Evolutionary conservation across 2,888 invertebrate genomes (phyloP), one percentile per base, ranked within the genome.

Genomic region (Hirtodrosophila cameraria): DNA sequence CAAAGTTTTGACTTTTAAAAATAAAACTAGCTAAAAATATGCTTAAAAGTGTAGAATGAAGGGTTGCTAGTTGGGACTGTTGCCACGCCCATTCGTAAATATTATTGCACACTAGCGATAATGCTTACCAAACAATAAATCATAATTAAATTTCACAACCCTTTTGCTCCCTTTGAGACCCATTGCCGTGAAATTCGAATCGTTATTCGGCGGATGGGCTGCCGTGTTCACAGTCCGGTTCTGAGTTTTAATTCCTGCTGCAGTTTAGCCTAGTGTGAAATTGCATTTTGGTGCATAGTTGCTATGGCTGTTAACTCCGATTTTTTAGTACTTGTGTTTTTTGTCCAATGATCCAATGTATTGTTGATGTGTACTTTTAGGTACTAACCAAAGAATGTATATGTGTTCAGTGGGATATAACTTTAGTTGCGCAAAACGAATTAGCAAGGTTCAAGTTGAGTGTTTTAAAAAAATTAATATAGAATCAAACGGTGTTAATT

Each of bases 61-160:
- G 27, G 43, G 12, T 41, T 4, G 11, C 41, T 15, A 28, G 1
- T 23, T 38, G 33, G 25, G 12, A 45, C 4, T 7, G 5, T 18
- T 18, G 18, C 16, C 9, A 16, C 16, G 20, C 13, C 25, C n/a
- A 23, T 6, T 38, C 18, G 20, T 33, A 35, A 15, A 38, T 6
- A 27, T 8, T 20, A 20, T 4, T 12, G 5, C 13, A 45, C 16
- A 43, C n/a, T 23, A 27, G 13, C 6, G 43, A 45, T 31, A 48
- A 41, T 38, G 30, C 59, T 46, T 30, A 35, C 48, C 42, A 23
- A 31, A 53, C 59, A 33, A 78, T 80, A 85, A 85, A 85, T 85
- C 79, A 80, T 82, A 82, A 80, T 80, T 82, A 85, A 78, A 82
- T 74, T 80, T 67, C 57, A 69, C 68, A 66, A n/a, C n/a, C n/a